Base-by-base conservation (phyloP, 2,797 vertebrate species). In the Atherinosoma microstoma region DNA sequence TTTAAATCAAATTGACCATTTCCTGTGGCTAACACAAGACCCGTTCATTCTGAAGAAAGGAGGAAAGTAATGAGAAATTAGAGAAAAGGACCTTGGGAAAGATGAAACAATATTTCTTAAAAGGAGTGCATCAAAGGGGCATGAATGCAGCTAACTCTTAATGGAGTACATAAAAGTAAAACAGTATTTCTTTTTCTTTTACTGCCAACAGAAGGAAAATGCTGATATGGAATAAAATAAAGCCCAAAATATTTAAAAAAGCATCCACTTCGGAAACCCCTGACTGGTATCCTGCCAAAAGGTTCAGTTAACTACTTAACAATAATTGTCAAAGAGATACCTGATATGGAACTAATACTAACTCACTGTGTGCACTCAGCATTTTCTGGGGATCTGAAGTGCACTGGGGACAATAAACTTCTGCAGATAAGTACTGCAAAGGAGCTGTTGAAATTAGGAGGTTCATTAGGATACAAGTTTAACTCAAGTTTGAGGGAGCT, bases 341-440 rank as follows among this genome's bases (percentile, higher is more conserved):
- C 66, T 85, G 82, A 80, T 78, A 67, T 47, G 69, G 51, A 73
- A 75, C 82, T 83, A 83, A 79, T 76, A 73, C 79, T 84, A 88
- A 82, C 57, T 59, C 75, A 47, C 61, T 30, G 27, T 78, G 80
- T 70, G 36, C 22, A 58, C 82, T 87, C 87, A 89, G 91, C 90
- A 89, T 56, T 82, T 90, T 91, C 58, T 67, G 30, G 47, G 73
- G 69, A 70, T 79, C 36, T 84, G 60, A 64, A 68, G 70, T 63
- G 75, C 73, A 84, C 58, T 0, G 70, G 76, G 87, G 78, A 85
- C 66, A 75, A 84, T 90, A 78, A 89, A 89, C 70, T 64, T 76
- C 0, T 69, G 73, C 57, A 74, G 82, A 81, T 84, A 83, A 78
- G 80, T 36, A 74, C 73, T 79, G 78, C 74, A 6, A 58, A 62